Evolutionary conservation across 2,113 vertebrate species (phyloP), one percentile per base, ranked within the genome.

Genomic region (Athene noctua): DNA sequence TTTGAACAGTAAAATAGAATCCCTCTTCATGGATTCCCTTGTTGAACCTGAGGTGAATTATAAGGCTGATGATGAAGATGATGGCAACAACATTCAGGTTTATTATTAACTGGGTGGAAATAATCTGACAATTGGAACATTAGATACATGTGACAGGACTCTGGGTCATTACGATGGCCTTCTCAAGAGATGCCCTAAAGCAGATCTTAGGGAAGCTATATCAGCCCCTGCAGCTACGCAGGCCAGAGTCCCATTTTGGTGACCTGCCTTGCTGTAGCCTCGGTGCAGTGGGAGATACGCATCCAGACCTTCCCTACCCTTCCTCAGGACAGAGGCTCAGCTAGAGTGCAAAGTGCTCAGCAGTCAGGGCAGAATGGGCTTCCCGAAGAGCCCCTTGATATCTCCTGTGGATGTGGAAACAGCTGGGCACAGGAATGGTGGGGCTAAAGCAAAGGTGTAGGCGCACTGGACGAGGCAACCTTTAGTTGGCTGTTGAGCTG

Each of bases 231-330:
- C 23, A 55, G 49, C 29, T 68, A 44, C 30, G 11, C 9, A 62
- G 38, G 29, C 54, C 82, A 66, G 11, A 61, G 10, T 10, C 10
- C 8, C 10, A 1, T 74, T 80, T 11, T 51, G 25, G 32, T 7
- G 26, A 38, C 34, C 15, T 73, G 46, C 32, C 13, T 87, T 67
- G 30, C 36, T 62, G 30, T 46, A 74, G 51, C 17, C 44, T 17
- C 44, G 17, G 5, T 46, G 1, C 27, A 16, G 13, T 25, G 25
- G 20, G 34, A 47, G 15, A n/a, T 12, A 49, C 0, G 3, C 10
- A 30, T 10, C 14, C n/a, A 30, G 9, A 7, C 65, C 18, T 77
- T 58, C 16, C 27, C 13, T 62, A 46, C 10, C 34, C 23, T 75
- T 88, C 15, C 34, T 82, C 26, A 29, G 34, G 34, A 54, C 11